phyloP scores from a whole-genome alignment of 2,888 invertebrate genomes.

The Pammene aurita region DNA sequence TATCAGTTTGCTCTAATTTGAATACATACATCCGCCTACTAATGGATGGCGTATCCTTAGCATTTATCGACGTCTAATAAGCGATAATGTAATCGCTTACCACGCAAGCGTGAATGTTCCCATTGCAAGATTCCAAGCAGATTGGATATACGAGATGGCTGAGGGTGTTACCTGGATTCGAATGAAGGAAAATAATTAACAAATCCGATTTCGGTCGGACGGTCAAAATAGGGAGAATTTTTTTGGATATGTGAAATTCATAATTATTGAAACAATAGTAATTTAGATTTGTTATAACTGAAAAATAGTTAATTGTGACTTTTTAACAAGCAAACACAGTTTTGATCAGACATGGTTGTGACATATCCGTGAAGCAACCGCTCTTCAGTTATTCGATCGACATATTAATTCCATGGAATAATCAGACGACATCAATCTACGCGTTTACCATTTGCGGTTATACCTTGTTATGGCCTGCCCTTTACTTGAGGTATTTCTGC shows the following conservation, averaged over 20 bases:
- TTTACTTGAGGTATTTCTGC: conserved; percentile 67
- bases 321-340: too few relatives aligned
- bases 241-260: too few relatives aligned
- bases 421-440: conserved; percentile 34
- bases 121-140: too few relatives aligned
- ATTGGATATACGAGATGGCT: too few relatives aligned
- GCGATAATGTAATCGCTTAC: conserved; percentile 45
- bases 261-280: too few relatives aligned
- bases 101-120: too few relatives aligned
- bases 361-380: conserved; percentile 3
- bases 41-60: conserved; percentile 63
- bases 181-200: too few relatives aligned
- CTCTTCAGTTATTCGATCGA: conserved; percentile 2
- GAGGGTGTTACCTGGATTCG: too few relatives aligned
- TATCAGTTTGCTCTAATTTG: not conserved
- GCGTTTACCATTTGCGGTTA: conserved; percentile 38
- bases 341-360: not conserved
- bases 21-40: conserved; percentile 58
- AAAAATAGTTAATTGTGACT: too few relatives aligned
- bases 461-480: conserved; percentile 56
- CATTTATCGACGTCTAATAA: conserved; percentile 59
- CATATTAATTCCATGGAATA: conserved; percentile 29
- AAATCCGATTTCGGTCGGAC: too few relatives aligned
- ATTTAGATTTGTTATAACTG: too few relatives aligned
- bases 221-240: too few relatives aligned